Base-by-base conservation (phyloP, 2,888 invertebrate species). In the Hypolimnas misippus region DNA sequence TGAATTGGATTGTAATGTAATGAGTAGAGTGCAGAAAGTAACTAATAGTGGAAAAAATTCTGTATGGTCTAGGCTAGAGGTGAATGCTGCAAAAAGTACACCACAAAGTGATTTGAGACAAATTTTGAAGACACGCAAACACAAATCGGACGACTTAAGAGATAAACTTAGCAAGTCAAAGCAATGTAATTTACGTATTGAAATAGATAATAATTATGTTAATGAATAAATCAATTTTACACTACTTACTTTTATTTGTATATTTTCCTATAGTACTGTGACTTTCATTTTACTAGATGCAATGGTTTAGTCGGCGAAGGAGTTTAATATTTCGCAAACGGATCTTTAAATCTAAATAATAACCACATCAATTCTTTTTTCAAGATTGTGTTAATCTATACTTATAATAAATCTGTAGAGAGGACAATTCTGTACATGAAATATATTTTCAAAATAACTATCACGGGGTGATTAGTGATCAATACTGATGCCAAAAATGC, bases 31-130 rank as follows among this genome's bases (percentile, higher is more conserved):
- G 50, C 89, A 92, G 74, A 90, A 84, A 79, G 81, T 91, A 10
- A 78, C 73, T 44, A 80, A 82, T 75, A 70, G 72, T 62, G 83
- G 83, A 44, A 85, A 79, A 56, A 81, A 82, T 55, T 79, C 83
- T 75, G 93, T 94, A 4, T 94, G 94, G 94, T 89, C 93, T 5
- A 88, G 94, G 79, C 77, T 94, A 68, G 93, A 93, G 69, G 77
- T 35, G 1, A 53, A 53, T 35, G 44, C 44, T 17, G 35, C 76
- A 33, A 76, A 66, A 68, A 73, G 70, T 65, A 62, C 68, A 68
- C 67, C 71, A 51, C 75, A 77, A 62, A 87, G 74, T 75, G 92
- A 90, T 71, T 79, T 91, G 67, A 74, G 92, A 57, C 81, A 86
- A 71, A 81, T 84, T 60, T 73, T 90, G 38, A 88, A 83, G 76